Evolutionary conservation across 2,888 invertebrate genomes (phyloP).

Genomic region (Melanostoma scalare): DNA sequence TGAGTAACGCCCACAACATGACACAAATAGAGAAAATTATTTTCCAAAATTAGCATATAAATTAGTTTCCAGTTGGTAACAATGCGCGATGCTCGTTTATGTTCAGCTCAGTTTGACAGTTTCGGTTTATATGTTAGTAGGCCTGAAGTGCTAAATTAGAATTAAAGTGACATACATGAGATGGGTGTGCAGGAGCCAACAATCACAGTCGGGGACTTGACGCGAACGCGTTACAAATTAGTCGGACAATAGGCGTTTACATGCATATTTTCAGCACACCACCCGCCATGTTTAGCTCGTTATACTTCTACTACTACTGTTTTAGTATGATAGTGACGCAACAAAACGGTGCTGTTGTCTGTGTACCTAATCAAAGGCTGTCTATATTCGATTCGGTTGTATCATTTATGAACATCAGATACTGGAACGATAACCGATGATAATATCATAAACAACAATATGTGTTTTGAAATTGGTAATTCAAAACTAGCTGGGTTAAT

Average conservation of each 20-base stretch:
- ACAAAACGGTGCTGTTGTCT: slow-evolving; percentile 7
- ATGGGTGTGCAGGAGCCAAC: slow-evolving; percentile 47
- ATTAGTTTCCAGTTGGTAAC: slow-evolving; percentile 57
- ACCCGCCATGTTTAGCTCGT: not conserved
- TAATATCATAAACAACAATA: slow-evolving; percentile 14
- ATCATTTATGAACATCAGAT: slow-evolving; percentile 28
- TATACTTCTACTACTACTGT: not conserved
- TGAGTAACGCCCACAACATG: slow-evolving; percentile 66
- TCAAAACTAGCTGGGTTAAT: slow-evolving; percentile 5
- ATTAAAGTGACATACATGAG: slow-evolving; percentile 54
- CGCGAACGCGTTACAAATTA: slow-evolving; percentile 55
- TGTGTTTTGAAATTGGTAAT: slow-evolving; percentile 22
- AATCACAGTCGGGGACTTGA: slow-evolving; percentile 32
- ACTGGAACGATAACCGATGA: slow-evolving; percentile 8
- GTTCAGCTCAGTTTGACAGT: slow-evolving; percentile 50
- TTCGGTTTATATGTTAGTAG: slow-evolving; percentile 21
- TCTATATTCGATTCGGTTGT: slow-evolving; percentile 8
- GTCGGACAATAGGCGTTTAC: slow-evolving; percentile 50
- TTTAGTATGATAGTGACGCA: not conserved
- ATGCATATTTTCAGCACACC: not conserved
- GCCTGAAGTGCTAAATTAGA: slow-evolving; percentile 47
- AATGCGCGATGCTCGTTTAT: slow-evolving; percentile 46
- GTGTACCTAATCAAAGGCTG: slow-evolving; percentile 24
- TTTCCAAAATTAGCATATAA: slow-evolving; percentile 69
- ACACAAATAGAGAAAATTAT: slow-evolving; percentile 69